A percentile compares a stretch with the other conserved stretches of the same genome.
phyloP scores from a whole-genome alignment of 2,797 vertebrate genomes.

The Myotis planiceps region DNA sequence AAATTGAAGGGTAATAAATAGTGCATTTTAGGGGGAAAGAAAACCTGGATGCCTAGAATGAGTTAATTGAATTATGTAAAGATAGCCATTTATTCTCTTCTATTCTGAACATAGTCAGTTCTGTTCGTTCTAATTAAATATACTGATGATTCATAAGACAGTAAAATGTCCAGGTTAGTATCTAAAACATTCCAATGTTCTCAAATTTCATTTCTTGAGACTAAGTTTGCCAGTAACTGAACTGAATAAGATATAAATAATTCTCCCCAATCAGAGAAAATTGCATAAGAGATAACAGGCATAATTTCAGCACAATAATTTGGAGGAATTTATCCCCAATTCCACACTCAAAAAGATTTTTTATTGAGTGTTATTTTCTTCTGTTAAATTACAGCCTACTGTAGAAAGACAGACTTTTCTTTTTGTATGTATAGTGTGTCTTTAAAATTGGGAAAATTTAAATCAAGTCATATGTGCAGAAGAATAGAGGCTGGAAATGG shows the following conservation, averaged over 20 bases:
- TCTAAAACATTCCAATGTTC: not conserved
- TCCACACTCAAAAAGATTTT: not conserved
- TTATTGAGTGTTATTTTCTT: not conserved
- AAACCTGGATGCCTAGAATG: not conserved
- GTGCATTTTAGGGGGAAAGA: not conserved
- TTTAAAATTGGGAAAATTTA: not conserved
- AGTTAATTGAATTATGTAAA: constrained; percentile 3
- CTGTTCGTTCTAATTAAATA: constrained; percentile 32
- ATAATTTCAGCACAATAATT: constrained; percentile 21
- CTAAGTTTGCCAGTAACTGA: constrained; percentile 1
- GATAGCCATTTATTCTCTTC: not conserved
- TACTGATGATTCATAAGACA: not conserved
- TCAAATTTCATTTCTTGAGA: constrained; percentile 28
- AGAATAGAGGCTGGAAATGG: not conserved
- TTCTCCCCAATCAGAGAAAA: constrained; percentile 47
- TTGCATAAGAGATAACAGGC: not conserved
- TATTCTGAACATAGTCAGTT: not conserved
- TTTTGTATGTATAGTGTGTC: not conserved
- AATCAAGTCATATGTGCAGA: not conserved
- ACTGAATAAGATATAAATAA: constrained; percentile 7
- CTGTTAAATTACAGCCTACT: not conserved
- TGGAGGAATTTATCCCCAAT: not conserved
- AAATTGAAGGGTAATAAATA: not conserved
- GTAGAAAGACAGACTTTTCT: not conserved
- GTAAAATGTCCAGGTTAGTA: not conserved